phyloP scores from a whole-genome alignment of 2,797 vertebrate genomes.

The Silurus aristotelis region DNA sequence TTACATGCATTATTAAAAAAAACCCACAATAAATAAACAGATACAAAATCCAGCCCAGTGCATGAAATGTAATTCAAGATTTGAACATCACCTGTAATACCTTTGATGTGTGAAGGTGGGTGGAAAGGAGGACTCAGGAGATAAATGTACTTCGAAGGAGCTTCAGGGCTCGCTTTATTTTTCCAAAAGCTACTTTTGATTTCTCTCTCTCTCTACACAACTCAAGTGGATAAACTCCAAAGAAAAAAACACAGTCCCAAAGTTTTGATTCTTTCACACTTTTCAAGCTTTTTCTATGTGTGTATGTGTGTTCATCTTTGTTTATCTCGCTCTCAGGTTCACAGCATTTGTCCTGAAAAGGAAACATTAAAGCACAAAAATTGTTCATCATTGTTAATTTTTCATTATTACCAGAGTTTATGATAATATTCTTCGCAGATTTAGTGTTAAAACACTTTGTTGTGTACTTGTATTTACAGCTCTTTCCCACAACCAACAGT shows the following conservation, averaged over 20 bases:
- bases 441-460: background rate
- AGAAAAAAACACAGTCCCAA: background rate
- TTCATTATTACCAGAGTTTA: background rate
- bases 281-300: background rate
- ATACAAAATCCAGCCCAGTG: background rate
- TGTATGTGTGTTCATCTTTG: background rate
- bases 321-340: background rate
- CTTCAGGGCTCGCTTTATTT: conserved; percentile 7
- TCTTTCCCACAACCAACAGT: background rate
- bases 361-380: background rate
- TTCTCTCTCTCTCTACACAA: background rate
- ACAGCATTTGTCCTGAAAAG: background rate
- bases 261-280: background rate
- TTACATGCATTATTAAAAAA: background rate
- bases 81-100: background rate
- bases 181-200: background rate
- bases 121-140: background rate
- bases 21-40: background rate
- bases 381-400: background rate
- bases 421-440: background rate
- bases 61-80: background rate
- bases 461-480: no score
- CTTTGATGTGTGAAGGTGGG: background rate
- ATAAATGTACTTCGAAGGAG: background rate
- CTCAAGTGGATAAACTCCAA: background rate